Evolutionary conservation across 2,113 vertebrate species (phyloP).

Genomic region (Callipepla californica): DNA sequence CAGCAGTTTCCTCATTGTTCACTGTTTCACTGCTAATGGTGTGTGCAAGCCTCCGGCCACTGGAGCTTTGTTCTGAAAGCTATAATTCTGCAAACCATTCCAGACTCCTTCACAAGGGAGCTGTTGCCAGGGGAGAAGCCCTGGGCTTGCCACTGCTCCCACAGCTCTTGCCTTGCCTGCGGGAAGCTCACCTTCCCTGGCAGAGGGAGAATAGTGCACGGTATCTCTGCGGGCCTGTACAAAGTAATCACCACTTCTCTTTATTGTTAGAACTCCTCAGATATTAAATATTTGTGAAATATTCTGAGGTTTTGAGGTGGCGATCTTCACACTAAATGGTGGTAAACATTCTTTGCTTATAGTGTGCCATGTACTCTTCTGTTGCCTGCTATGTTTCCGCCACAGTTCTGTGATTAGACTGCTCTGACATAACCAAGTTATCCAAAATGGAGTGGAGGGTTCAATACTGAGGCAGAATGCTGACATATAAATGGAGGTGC

Average conservation of each 20-base stretch:
- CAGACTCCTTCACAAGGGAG: not conserved
- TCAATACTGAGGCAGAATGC: not conserved
- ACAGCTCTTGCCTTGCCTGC: accelerated
- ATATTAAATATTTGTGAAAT: not conserved
- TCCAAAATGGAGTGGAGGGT: not conserved
- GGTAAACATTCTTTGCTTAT: not conserved
- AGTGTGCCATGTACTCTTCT: not conserved
- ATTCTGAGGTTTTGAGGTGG: not conserved
- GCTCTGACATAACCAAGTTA: not conserved
- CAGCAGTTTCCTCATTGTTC: not conserved
- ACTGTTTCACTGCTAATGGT: not conserved
- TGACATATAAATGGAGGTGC: accelerated
- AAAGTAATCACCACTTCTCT: not conserved
- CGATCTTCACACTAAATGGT: not conserved
- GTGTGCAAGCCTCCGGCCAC: not conserved
- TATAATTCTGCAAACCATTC: not conserved
- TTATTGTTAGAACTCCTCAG: not conserved
- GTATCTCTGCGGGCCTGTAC: not conserved
- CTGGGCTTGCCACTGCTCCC: not conserved
- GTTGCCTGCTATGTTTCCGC: not conserved
- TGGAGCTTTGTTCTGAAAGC: not conserved
- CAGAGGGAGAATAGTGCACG: not conserved
- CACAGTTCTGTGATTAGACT: not conserved
- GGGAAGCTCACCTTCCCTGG: not conserved
- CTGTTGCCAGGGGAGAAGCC: not conserved